Percentiles rank a stretch among this genome's conserved stretches.
phyloP scores from a whole-genome alignment of 2,113 vertebrate genomes.

The Aegotheles bennettii region DNA sequence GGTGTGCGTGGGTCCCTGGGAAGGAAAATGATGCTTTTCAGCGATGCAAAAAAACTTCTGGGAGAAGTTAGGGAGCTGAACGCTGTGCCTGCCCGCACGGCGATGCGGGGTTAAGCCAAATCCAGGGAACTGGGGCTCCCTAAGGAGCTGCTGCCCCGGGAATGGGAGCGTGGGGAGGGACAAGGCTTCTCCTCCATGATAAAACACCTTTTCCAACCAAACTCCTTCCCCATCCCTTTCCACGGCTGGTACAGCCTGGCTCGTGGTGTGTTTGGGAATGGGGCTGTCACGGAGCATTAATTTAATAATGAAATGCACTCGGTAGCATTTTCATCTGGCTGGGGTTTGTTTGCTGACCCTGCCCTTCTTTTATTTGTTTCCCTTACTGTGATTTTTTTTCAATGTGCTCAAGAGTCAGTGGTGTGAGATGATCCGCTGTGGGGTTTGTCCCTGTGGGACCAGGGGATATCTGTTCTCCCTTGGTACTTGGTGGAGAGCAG shows the following conservation, averaged over 20 bases:
- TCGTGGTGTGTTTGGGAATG: background rate
- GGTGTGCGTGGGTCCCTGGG: background rate
- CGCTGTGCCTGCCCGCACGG: background rate
- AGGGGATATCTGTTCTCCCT: constrained; percentile 43
- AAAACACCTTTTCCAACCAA: background rate
- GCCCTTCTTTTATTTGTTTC: background rate
- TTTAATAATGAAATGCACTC: background rate
- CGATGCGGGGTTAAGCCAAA: constrained; percentile 45
- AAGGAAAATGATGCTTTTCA: background rate
- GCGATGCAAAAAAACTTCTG: constrained; percentile 21
- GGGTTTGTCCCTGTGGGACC: background rate
- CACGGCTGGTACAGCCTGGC: background rate
- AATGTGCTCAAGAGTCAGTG: background rate
- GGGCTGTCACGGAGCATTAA: background rate
- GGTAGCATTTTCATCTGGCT: background rate
- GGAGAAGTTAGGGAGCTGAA: background rate
- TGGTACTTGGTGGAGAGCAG: background rate
- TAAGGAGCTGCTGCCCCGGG: background rate
- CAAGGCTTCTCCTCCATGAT: background rate
- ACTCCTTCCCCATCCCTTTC: background rate
- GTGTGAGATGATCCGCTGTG: background rate
- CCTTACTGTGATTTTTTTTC: background rate
- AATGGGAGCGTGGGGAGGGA: constrained; percentile 17
- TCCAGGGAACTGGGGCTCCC: too few relatives aligned
- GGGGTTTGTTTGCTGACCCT: background rate